Base-by-base conservation (phyloP, 2,888 invertebrate genomes). In the Cephus sareptanus region DNA sequence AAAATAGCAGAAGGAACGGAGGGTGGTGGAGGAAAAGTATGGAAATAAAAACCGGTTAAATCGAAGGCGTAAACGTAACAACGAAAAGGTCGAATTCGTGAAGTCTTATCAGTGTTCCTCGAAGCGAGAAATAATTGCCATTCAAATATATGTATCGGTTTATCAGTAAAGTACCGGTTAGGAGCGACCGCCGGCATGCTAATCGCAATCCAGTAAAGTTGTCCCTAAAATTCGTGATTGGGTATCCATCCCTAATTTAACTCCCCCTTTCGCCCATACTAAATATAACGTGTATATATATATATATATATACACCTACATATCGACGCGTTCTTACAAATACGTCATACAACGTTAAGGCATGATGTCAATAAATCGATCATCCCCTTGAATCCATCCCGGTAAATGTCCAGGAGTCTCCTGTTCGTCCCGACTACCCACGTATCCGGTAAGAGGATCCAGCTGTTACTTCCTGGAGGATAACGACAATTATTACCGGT, bases 111-210 rank as follows among this genome's bases (percentile, higher is more conserved):
- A 80, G 76, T 74, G 77, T 40, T 75, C 79, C 79, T 78, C 80
- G 80, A 80, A 80, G 78, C 80, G 77, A 77, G 77, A 86, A 86
- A 86, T 86, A 86, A 86, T 86, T 86, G 84, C 80, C 84, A 86
- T 86, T 86, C 83, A 86, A 87, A 86, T 86, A 82, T 82, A 84
- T 85, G 86, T 86, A 84, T 85, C 84, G 78, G 83, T 81, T 86
- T 86, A 86, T 86, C 86, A 76, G 73, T 74, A 79, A 77, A 77
- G 77, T 76, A 71, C 56, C 23, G 30, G 30, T 79, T 80, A 75
- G 81, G 75, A 75, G 70, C 23, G 56, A 23, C 23, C 15, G 23
- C 0, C 33, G 81, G 86, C 85, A 85, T 85, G 85, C 82, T 86
- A 86, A 86, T 86, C 85, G 85, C 79, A 56, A 56, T 2, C 56